Evolutionary conservation across 35 echinoderm and acorn worm species (phyloP).

Genomic region (Diadema setosum): DNA sequence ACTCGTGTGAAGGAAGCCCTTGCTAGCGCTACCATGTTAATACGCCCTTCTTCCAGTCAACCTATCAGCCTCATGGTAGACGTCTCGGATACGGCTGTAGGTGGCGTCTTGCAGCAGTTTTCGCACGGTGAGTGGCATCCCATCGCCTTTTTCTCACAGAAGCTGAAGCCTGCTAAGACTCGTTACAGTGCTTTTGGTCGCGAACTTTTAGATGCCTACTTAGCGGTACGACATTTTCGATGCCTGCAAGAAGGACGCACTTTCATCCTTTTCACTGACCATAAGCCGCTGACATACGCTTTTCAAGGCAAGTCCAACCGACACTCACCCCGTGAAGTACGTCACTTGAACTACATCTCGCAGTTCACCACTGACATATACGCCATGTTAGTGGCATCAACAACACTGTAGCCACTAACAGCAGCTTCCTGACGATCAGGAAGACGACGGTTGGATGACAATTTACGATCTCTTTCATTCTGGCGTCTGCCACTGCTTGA

Average conservation of each 20-base stretch:
- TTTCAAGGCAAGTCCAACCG: not conserved
- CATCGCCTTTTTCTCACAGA: slow-evolving; percentile 51
- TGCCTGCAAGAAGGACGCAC: not conserved
- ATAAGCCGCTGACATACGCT: slow-evolving; percentile 12
- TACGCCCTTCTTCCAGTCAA: not conserved
- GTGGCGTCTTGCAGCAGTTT: too few relatives aligned
- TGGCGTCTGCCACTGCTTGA: not conserved
- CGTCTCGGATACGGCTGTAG: slow-evolving; percentile 23
- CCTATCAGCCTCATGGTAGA: not conserved
- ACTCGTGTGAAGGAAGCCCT: too few relatives aligned
- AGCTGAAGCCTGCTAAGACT: slow-evolving; percentile 20
- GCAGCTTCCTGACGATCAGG: not conserved
- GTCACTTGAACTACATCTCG: slow-evolving; percentile 30
- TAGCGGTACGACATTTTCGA: slow-evolving; percentile 31
- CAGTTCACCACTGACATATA: slow-evolving; percentile 64
- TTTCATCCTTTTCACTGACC: slow-evolving; percentile 33
- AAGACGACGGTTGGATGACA: too few relatives aligned
- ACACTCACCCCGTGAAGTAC: not conserved
- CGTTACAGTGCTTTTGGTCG: slow-evolving; percentile 46
- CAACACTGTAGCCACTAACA: slow-evolving; percentile 30
- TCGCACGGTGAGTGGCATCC: slow-evolving; percentile 22
- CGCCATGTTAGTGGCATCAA: slow-evolving; percentile 22
- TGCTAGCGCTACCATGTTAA: too few relatives aligned
- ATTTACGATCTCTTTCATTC: slow-evolving; percentile 14
- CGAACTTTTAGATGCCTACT: slow-evolving; percentile 39